These are phyloP conservation scores for Enteromius anoplus DNA, from an alignment of 2,797 vertebrate genomes.

Conservation along the genomic window DNA sequence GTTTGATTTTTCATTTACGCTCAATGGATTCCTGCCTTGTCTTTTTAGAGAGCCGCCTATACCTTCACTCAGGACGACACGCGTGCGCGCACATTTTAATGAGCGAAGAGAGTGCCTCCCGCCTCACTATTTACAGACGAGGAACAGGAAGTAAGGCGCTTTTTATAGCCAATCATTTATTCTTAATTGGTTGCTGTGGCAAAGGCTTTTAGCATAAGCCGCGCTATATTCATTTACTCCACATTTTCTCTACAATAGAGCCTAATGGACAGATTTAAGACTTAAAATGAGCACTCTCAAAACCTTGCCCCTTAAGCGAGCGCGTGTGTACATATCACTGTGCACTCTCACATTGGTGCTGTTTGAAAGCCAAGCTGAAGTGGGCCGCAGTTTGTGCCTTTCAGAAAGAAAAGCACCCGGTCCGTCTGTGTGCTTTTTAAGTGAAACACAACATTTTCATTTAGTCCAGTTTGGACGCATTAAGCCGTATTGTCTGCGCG, in stretches of 20 bases:
- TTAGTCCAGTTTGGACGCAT: conserved; percentile 65
- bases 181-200: conserved; percentile 88
- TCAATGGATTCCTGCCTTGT: conserved; percentile 59
- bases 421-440: conserved; percentile 69
- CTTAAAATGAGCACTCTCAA: conserved; percentile 82
- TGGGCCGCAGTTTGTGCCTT: conserved; percentile 60
- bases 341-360: conserved; percentile 57
- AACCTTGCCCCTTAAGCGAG: conserved; percentile 78
- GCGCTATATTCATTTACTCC: conserved; percentile 88
- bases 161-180: conserved; percentile 81
- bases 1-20: conserved; percentile 57
- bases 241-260: conserved; percentile 88
- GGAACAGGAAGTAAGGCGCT: conserved; percentile 55
- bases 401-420: conserved; percentile 72
- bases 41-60: conserved; percentile 47
- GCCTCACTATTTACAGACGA: conserved; percentile 55
- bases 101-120: conserved; percentile 48
- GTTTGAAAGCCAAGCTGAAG: conserved; percentile 74
- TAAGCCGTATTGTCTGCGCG: conserved; percentile 51
- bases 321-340: conserved; percentile 64
- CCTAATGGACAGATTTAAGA: conserved; percentile 90
- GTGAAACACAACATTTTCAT: conserved; percentile 71
- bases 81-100: conserved; percentile 41
- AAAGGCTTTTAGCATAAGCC: conserved; percentile 84
- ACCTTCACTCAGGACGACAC: conserved; percentile 42